These are phyloP conservation scores for Nycticryphes semicollaris DNA, from an alignment of 2,113 vertebrate species.

Conservation along the genomic window DNA sequence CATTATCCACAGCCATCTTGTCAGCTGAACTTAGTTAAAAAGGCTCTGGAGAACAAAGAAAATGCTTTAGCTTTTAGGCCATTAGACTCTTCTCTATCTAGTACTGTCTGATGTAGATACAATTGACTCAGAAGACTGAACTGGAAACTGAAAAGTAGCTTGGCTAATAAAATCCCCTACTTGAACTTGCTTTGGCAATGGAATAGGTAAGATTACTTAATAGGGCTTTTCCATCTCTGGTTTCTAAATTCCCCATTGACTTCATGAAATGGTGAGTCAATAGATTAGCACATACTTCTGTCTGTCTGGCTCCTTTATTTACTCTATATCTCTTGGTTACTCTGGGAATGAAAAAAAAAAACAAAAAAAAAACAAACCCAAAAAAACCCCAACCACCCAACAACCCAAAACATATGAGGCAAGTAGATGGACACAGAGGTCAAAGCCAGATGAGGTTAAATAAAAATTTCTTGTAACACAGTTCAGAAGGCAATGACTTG, in stretches of 20 bases:
- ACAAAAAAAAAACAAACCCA: too few species aligned
- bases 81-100: neutral
- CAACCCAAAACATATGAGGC: constrained; percentile 7
- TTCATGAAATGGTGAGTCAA: constrained; percentile 53
- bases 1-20: neutral
- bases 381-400: too few species aligned
- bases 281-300: constrained; percentile 19
- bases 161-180: neutral
- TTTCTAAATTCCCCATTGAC: constrained; percentile 57
- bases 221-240: constrained; percentile 34
- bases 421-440: constrained; percentile 40
- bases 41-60: neutral
- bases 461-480: neutral
- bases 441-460: constrained; percentile 19
- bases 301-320: constrained; percentile 50
- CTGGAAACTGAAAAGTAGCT: constrained; percentile 13
- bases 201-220: constrained; percentile 42
- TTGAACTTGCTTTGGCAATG: constrained; percentile 46
- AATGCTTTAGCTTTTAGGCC: neutral
- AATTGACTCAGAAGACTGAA: neutral
- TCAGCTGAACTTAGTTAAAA: neutral
- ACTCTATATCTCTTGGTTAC: constrained; percentile 54
- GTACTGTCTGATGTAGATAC: neutral
- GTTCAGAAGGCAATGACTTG: neutral
- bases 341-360: constrained; percentile 30